Evolutionary conservation across 2,888 invertebrate species (phyloP), one percentile per base, ranked within the genome.

Genomic region (Polydrusus pterygomalis): DNA sequence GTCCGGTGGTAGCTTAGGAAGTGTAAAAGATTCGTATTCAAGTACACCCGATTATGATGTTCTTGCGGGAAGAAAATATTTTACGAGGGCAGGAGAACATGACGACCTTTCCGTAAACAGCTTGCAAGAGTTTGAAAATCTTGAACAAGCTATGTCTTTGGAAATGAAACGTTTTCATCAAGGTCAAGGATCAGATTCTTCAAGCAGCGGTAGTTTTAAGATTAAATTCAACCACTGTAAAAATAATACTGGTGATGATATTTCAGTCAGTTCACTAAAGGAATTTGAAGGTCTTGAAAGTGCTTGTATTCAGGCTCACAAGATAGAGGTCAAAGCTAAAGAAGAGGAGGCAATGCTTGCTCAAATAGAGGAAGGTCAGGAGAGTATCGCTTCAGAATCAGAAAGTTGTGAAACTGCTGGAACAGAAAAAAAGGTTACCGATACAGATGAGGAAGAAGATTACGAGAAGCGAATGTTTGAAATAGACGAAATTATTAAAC

Each of bases 21-120:
- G 95, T 82, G 93, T 95, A 83, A 94, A 96, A 82, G 96, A 96
- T 83, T 96, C 96, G 0, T 93, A 94, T 77, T 96, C 96, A 8
- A 97, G 97, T 83, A 95, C 97, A 0, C 97, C 97, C 0, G 97
- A 97, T 84, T 96, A 95, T 81, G 96, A 97, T 87, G 93, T 95
- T 80, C 87, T 96, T 74, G 93, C 95, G 68, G 92, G 95, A n/a
- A 92, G 94, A 83, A 93, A 94, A 83, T 95, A 94, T 86, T 94
- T 96, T 83, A 92, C 93, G 3, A 92, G 93, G 80, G 91, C 92
- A 80, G 92, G 94, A n/a, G 97, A 97, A 81, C 95, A 95, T 84
- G 97, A 98, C 85, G 96, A 97, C 85, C 91, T 96, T 51, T 97
- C 97, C 0, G 93, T 97, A 87, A 96, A 94, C 79, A 97, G 97